Conservation (phyloP, 64 coral and sea anemone species). For the Montipora sp. region DNA sequence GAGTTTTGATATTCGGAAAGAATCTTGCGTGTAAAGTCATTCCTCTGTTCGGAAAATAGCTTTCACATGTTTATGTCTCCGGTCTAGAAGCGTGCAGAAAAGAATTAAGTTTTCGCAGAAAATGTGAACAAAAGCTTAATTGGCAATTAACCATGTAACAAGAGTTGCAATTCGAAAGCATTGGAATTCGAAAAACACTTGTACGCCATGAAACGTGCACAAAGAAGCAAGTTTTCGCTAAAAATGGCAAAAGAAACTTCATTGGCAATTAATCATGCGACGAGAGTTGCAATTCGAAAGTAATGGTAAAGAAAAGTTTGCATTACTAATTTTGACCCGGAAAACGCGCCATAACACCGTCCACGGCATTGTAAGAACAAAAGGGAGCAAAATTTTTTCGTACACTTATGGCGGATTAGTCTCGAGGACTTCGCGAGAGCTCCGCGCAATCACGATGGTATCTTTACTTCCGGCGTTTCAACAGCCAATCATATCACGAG, state of each 20-base stretch:
- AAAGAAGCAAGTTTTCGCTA: background rate
- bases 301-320: background rate
- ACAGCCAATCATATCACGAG: too few species aligned
- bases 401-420: too few species aligned
- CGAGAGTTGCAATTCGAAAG: background rate
- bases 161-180: background rate
- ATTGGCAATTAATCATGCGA: background rate
- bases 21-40: constrained; percentile 12
- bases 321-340: background rate
- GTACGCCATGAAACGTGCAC: background rate
- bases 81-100: background rate
- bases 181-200: background rate
- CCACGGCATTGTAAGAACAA: too few species aligned
- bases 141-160: background rate
- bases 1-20: constrained; percentile 12
- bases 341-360: constrained; percentile 6
- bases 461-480: too few species aligned
- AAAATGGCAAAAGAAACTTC: background rate
- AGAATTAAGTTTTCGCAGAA: background rate
- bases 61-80: background rate
- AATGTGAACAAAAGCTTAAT: background rate
- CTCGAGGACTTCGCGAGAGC: too few species aligned
- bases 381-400: too few species aligned
- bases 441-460: too few species aligned
- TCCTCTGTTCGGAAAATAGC: background rate